Base-by-base conservation (phyloP, 2,888 invertebrate species). In the Xestia sexstrigata region DNA sequence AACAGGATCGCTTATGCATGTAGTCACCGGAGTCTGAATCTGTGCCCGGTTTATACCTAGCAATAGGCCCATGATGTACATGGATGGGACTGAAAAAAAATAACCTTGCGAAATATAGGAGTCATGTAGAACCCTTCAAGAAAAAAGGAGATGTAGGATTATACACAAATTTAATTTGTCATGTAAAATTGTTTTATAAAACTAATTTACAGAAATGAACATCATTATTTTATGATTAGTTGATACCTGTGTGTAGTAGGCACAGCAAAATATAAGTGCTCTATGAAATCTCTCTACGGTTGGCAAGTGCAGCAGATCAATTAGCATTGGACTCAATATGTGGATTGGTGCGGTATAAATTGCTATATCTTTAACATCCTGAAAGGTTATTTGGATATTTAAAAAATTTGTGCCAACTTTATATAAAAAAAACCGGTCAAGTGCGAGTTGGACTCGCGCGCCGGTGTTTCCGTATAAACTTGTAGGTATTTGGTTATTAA, bases 241-340 rank as follows among this genome's bases (percentile, higher is more conserved):
- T 35, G 20, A 20, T 93, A 97, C 97, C 95, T 97, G 97, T 85
- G 97, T 94, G 91, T 97, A 98, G 92, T 97, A 97, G 90, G 97
- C 97, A 88, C 97, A 97, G 89, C 97, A 98, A 69, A 98, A 91
- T 75, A 97, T 97, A 73, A 97, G 93, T 35, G 97, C 97, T 84
- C 97, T 95, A 77, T 98, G 93, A 92, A 98, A 97, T 89, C 97
- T 95, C 91, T 98, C 98, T 60, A 97, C 97, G 49, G 97, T 95
- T 70, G 97, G 95, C 91, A 96, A 93, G 91, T 98, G 96, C 83
- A 98, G 96, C 89, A 97, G 97, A 83, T 96, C 95, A 83, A 98
- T 97, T 87, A 98, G 97, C 91, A 97, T 96, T n/a, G 96, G 93
- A 77, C 97, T 97, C 88, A 97, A 92, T 90, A 97, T 93, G 82